These are phyloP conservation scores for Coelogynopora nodosa DNA, from an alignment of 2,888 invertebrate genomes.

Conservation along the genomic window DNA sequence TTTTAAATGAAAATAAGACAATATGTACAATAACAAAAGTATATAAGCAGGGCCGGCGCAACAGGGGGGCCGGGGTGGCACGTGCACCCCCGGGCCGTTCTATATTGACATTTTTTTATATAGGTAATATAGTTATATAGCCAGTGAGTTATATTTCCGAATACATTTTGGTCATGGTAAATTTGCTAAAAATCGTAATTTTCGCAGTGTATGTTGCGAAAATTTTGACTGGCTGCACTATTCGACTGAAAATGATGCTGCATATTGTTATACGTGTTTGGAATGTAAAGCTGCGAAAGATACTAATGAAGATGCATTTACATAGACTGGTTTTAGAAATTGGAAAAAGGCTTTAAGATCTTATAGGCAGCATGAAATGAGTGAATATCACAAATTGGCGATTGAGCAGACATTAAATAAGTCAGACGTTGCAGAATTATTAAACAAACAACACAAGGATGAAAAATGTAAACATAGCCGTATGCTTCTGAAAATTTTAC, in stretches of 20 bases:
- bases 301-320: conserved; percentile 23
- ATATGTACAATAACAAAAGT: too few relatives aligned
- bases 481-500: conserved; percentile 16
- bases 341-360: conserved; percentile 28
- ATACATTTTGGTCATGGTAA: neutral
- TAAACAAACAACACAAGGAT: conserved; percentile 25
- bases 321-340: conserved; percentile 27
- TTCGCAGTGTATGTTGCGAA: neutral
- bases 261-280: neutral
- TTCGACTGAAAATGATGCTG: neutral
- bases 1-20: too few relatives aligned
- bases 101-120: too few relatives aligned
- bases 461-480: neutral
- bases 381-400: conserved; percentile 27
- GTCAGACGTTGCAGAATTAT: conserved; percentile 11
- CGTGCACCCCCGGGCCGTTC: too few relatives aligned
- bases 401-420: neutral
- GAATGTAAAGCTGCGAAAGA: conserved; percentile 6
- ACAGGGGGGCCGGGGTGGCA: too few relatives aligned
- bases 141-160: neutral
- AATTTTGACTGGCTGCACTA: neutral
- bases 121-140: too few relatives aligned
- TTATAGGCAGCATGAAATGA: conserved; percentile 6
- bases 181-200: neutral
- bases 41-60: too few relatives aligned